A percentile compares a stretch with the other conserved stretches of the same genome.
These are phyloP conservation scores for Helicoverpa armigera DNA, from an alignment of 1,140 invertebrate genomes.

Conservation along the genomic window DNA sequence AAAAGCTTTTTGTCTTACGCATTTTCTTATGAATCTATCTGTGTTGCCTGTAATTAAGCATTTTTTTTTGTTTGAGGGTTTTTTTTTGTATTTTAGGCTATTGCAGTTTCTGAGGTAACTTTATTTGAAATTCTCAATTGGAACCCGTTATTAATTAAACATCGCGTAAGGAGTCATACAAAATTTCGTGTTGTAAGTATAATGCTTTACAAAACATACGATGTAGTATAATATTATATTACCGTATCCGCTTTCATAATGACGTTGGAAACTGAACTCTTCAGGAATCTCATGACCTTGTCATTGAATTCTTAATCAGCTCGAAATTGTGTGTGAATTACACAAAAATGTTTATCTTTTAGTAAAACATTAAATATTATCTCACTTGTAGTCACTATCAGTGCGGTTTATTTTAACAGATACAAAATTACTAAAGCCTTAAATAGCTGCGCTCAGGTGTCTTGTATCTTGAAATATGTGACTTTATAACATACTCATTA, in stretches of 20 bases:
- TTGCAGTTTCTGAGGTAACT: too few relatives aligned
- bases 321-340: neutral
- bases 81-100: too few relatives aligned
- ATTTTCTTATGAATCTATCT: too few relatives aligned
- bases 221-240: too few relatives aligned
- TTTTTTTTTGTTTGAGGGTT: too few relatives aligned
- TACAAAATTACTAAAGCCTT: conserved; percentile 15
- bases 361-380: neutral
- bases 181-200: too few relatives aligned
- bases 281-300: neutral
- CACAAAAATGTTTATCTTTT: conserved; percentile 9
- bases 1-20: too few relatives aligned
- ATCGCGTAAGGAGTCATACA: too few relatives aligned
- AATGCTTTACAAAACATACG: too few relatives aligned
- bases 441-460: conserved; percentile 22
- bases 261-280: neutral
- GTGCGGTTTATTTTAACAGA: neutral
- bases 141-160: too few relatives aligned
- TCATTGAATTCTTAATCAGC: conserved; percentile 5
- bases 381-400: neutral
- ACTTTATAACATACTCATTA: neutral
- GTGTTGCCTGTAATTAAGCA: too few relatives aligned
- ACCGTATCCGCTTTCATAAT: neutral
- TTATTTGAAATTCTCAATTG: too few relatives aligned
- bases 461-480: conserved; percentile 3